Percentiles rank a stretch among this genome's conserved stretches.
phyloP scores from a whole-genome alignment of 2,888 invertebrate species.

The Acleris cristana region DNA sequence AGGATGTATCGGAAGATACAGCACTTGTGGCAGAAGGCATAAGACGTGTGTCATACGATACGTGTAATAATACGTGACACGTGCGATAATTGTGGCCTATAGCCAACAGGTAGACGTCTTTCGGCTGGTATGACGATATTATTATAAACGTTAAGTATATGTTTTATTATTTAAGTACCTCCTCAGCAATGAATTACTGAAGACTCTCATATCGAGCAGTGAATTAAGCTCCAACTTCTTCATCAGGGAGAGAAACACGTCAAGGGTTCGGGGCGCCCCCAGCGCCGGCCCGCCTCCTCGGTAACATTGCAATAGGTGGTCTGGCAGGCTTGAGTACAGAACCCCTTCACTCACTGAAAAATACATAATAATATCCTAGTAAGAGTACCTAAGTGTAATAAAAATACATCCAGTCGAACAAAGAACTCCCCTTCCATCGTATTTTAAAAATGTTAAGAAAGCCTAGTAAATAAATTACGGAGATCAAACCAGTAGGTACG shows the following conservation, averaged over 20 bases:
- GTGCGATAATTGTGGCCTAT: no score
- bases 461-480: no score
- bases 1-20: no score
- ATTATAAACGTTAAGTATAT: neutral
- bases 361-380: conserved; percentile 2
- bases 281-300: conserved; percentile 72
- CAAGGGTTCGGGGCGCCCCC: conserved; percentile 83
- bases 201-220: conserved; percentile 80
- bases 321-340: conserved; percentile 78
- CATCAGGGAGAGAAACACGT: conserved; percentile 84
- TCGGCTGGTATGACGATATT: neutral
- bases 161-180: conserved; percentile 63
- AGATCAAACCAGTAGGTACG: no score
- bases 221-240: conserved; percentile 84
- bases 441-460: no score
- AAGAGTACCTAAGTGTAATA: no score
- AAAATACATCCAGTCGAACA: no score
- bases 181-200: conserved; percentile 83
- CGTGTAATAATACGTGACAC: no score
- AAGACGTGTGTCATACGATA: no score
- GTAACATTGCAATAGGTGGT: conserved; percentile 85
- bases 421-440: no score
- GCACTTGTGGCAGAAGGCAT: no score
- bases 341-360: conserved; percentile 58
- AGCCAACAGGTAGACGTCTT: no score